Evolutionary conservation across 2,888 invertebrate species (phyloP).

Genomic region (Ptychoptera albimana): DNA sequence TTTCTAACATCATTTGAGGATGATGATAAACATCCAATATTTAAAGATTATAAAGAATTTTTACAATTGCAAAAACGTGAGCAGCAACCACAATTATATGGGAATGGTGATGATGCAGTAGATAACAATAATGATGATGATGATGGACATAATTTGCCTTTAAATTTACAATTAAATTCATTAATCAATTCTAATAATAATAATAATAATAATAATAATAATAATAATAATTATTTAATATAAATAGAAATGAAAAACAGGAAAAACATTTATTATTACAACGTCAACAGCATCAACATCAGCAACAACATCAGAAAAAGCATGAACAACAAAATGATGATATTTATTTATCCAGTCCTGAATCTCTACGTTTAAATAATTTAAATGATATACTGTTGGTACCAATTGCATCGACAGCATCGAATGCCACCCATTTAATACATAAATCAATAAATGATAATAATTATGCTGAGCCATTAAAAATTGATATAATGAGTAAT

Average conservation of each 20-base stretch:
- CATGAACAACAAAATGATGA: no score
- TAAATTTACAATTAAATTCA: no score
- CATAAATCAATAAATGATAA: slow-evolving; percentile 7
- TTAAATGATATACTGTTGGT: not conserved
- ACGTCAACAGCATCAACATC: not conserved
- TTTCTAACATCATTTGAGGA: slow-evolving; percentile 52
- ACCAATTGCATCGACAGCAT: not conserved
- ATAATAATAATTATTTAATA: slow-evolving; percentile 1
- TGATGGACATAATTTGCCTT: not conserved
- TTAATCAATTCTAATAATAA: not conserved
- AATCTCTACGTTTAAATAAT: not conserved
- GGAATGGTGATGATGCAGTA: not conserved
- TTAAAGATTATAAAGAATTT: slow-evolving; percentile 31
- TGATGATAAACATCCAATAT: slow-evolving; percentile 34
- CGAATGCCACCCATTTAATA: slow-evolving; percentile 6
- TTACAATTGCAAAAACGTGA: slow-evolving; percentile 10
- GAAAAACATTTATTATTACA: not conserved
- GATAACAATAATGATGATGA: not conserved
- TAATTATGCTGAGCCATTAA: slow-evolving; percentile 5
- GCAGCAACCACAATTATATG: not conserved
- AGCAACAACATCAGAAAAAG: no score
- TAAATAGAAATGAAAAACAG: not conserved
- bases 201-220: slow-evolving; percentile 2
- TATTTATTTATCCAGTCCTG: not conserved
- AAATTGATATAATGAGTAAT: not conserved